Evolutionary conservation across 2,797 vertebrate species (phyloP).

Genomic region (Artibeus jamaicensis): DNA sequence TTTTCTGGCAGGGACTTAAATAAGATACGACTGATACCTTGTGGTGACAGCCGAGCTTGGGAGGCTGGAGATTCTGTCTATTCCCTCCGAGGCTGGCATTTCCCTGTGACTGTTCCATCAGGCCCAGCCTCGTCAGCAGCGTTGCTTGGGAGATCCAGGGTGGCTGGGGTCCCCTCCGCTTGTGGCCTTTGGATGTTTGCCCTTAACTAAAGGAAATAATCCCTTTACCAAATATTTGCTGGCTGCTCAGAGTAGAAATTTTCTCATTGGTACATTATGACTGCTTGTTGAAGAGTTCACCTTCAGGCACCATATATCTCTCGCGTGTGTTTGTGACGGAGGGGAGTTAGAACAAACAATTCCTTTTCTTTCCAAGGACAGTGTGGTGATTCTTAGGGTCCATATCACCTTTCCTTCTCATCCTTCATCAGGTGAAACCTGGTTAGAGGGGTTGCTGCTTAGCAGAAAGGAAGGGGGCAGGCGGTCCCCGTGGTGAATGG

Average conservation of each 20-base stretch:
- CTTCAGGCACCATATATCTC: background rate
- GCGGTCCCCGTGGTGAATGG: background rate
- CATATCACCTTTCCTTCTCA: background rate
- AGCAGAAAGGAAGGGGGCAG: background rate
- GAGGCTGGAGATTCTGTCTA: background rate
- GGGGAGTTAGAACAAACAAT: background rate
- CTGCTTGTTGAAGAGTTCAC: conserved; percentile 41
- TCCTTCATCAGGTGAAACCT: background rate
- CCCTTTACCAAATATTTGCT: conserved; percentile 54
- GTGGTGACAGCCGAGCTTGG: background rate
- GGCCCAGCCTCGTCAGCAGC: background rate
- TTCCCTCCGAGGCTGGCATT: conserved; percentile 38
- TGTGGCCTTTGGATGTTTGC: conserved; percentile 53
- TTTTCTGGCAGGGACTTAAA: background rate
- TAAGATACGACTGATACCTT: background rate
- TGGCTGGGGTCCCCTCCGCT: background rate
- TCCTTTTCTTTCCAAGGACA: background rate
- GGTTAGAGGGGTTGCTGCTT: background rate
- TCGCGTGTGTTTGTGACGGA: background rate
- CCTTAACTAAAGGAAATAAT: conserved; percentile 36
- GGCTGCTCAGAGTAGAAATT: background rate
- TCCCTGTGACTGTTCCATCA: background rate
- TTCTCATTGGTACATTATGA: background rate
- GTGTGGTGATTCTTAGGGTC: background rate
- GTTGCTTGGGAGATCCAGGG: background rate